A percentile compares a stretch with the other conserved stretches of the same genome.
Evolutionary conservation across 2,797 vertebrate genomes (phyloP).

Genomic region (Arrhamphus sclerolepis): DNA sequence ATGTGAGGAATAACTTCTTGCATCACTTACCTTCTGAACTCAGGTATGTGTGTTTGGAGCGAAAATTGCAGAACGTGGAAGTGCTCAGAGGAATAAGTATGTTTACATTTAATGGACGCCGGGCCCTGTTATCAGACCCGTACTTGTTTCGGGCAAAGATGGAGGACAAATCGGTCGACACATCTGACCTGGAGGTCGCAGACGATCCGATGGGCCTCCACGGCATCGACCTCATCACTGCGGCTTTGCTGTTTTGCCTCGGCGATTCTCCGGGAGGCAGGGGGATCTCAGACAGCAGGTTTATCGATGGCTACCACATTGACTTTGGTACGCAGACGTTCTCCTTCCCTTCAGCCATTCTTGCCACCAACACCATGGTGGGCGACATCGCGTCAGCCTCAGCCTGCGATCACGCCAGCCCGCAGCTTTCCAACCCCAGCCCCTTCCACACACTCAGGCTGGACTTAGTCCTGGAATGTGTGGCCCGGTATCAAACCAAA

Average conservation of each 20-base stretch:
- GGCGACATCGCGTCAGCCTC: slow-evolving; percentile 98
- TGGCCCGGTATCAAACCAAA: slow-evolving; percentile 97
- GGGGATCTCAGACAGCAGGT: slow-evolving; percentile 95
- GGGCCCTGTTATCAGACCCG: slow-evolving; percentile 86
- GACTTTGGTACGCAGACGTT: slow-evolving; percentile 99
- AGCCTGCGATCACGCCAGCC: slow-evolving; percentile 98
- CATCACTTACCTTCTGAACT: slow-evolving; percentile 83
- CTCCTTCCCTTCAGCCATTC: slow-evolving; percentile 96
- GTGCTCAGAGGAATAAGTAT: slow-evolving; percentile 86
- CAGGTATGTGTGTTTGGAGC: slow-evolving; percentile 84
- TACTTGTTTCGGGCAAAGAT: slow-evolving; percentile 89
- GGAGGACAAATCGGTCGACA: slow-evolving; percentile 98
- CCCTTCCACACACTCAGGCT: slow-evolving; percentile 98
- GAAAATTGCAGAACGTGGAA: slow-evolving; percentile 86
- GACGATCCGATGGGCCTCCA: slow-evolving; percentile 98
- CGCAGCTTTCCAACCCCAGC: slow-evolving; percentile 98
- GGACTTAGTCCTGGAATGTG: slow-evolving; percentile 98
- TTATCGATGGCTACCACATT: slow-evolving; percentile 91
- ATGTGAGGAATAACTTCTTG: slow-evolving; percentile 85
- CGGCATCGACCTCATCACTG: slow-evolving; percentile 97
- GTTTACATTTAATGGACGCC: slow-evolving; percentile 86
- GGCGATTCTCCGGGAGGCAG: slow-evolving; percentile 96
- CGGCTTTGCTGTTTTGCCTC: slow-evolving; percentile 95
- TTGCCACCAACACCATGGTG: slow-evolving; percentile 98
- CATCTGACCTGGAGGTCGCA: slow-evolving; percentile 92